Conservation (phyloP, 2,888 invertebrate species). For the Pyrrhosoma nymphula region DNA sequence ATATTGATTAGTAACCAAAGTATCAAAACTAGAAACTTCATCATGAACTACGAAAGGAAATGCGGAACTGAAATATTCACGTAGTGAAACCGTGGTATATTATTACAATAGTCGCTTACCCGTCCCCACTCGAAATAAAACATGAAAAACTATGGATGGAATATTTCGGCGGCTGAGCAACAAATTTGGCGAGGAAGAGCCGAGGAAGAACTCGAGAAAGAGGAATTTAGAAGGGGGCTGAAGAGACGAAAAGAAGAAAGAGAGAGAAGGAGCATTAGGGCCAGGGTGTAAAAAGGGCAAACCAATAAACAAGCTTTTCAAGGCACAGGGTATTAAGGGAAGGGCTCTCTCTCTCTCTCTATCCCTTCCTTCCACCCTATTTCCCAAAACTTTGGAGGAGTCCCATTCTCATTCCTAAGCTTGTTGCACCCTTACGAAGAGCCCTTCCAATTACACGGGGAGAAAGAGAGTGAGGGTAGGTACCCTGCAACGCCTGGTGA, state of each 20-base stretch:
- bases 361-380: neutral
- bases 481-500: constrained; percentile 9
- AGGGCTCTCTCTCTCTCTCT: neutral
- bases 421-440: neutral
- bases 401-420: neutral
- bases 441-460: constrained; percentile 32
- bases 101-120: no score
- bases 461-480: neutral
- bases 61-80: no score
- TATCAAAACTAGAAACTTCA: no score
- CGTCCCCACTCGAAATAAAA: no score
- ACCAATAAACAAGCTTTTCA: constrained; percentile 48
- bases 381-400: no score
- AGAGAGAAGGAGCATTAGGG: neutral
- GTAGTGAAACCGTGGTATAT: no score
- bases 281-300: constrained; percentile 42
- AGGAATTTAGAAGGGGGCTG: neutral
- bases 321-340: neutral
- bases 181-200: neutral
- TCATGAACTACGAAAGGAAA: no score
- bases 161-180: neutral
- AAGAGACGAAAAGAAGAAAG: neutral
- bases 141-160: no score
- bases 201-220: neutral
- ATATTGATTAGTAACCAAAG: no score